phyloP scores from a whole-genome alignment of 1,140 invertebrate genomes.

The Cherax quadricarinatus region DNA sequence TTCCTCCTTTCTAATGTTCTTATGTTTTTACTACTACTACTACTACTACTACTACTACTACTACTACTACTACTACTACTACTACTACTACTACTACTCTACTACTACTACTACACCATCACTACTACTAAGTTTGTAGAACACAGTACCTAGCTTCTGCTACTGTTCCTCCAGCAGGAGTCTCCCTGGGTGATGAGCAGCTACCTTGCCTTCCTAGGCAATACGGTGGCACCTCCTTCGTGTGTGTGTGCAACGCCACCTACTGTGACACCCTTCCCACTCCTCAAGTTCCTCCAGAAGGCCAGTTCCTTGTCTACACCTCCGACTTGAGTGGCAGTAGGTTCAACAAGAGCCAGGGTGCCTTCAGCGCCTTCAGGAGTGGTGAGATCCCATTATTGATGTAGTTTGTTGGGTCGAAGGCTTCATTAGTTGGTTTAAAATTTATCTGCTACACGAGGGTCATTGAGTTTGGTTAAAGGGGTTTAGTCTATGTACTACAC shows the following conservation, averaged over 20 bases:
- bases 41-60: too few species aligned
- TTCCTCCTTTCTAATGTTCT: too few species aligned
- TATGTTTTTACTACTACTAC: too few species aligned
- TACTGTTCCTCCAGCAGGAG: not conserved
- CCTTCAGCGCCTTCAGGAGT: not conserved
- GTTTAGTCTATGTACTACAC: too few species aligned
- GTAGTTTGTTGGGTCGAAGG: not conserved
- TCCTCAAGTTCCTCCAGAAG: constrained; percentile 10
- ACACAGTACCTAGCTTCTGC: too few species aligned
- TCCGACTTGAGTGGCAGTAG: not conserved
- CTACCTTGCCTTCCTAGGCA: constrained; percentile 31
- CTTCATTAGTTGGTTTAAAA: too few species aligned
- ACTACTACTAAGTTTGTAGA: too few species aligned
- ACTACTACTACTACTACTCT: too few species aligned
- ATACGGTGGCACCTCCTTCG: constrained; percentile 40
- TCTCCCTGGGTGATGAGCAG: not conserved
- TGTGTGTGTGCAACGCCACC: constrained; percentile 60
- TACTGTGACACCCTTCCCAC: constrained; percentile 53
- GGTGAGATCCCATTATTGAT: not conserved
- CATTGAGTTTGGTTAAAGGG: too few species aligned
- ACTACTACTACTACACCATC: too few species aligned
- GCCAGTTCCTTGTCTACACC: constrained; percentile 33
- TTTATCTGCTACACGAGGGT: too few species aligned
- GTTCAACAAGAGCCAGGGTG: constrained; percentile 1
- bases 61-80: too few species aligned